phyloP scores from a whole-genome alignment of 2,888 invertebrate species.

The Ligdia adustata region DNA sequence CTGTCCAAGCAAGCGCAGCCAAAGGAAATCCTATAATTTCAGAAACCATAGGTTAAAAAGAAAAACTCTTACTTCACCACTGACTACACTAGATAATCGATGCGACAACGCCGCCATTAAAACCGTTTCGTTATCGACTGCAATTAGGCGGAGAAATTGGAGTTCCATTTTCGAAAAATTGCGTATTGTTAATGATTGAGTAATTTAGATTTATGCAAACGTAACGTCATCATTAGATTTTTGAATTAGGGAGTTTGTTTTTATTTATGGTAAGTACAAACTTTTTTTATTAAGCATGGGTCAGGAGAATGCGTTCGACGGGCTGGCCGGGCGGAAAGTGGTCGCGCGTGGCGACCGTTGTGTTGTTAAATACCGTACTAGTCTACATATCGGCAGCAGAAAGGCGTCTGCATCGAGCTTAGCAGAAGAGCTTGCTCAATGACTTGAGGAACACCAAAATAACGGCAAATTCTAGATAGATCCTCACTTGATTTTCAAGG shows the following conservation, averaged over 20 bases:
- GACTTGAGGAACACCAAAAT: conserved; percentile 15
- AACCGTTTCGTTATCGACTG: conserved; percentile 37
- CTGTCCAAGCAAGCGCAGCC: conserved; percentile 62
- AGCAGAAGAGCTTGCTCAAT: conserved; percentile 26
- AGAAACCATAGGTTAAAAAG: conserved; percentile 67
- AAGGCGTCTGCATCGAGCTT: conserved; percentile 45
- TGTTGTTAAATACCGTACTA: conserved; percentile 80
- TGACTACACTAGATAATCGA: conserved; percentile 66
- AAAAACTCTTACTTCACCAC: conserved; percentile 60
- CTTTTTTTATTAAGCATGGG: conserved; percentile 50
- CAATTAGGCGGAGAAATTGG: conserved; percentile 43
- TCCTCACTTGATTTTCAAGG: conserved; percentile 28
- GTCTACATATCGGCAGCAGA: conserved; percentile 72
- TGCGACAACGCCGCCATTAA: conserved; percentile 32
- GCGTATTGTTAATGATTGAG: too few relatives aligned
- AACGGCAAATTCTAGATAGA: conserved; percentile 6
- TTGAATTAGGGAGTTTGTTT: neutral
- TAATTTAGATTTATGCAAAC: neutral
- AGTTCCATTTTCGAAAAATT: conserved; percentile 38
- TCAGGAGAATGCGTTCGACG: conserved; percentile 65
- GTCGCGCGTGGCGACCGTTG: conserved; percentile 67
- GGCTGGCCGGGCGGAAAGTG: conserved; percentile 70
- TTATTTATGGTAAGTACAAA: conserved; percentile 37
- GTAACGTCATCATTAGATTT: too few relatives aligned
- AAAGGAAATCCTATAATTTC: conserved; percentile 77